These are phyloP conservation scores for Morone chrysops DNA, from an alignment of 2,113 vertebrate genomes.

Conservation along the genomic window DNA sequence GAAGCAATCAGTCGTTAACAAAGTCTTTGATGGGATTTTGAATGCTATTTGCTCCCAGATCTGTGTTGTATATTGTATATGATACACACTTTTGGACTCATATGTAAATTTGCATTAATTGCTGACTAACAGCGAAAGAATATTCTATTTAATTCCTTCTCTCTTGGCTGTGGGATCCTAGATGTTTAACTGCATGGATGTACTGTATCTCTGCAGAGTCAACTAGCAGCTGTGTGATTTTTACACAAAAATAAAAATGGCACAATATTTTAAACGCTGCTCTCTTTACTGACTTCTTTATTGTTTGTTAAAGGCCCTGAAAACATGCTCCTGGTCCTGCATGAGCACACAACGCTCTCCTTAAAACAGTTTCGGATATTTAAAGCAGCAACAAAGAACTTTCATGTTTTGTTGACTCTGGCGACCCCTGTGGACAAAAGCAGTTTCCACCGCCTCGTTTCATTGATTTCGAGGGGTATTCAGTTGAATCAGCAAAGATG, in stretches of 20 bases:
- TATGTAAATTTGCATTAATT: constrained; percentile 97
- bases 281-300: constrained; percentile 53
- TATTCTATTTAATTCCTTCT: constrained; percentile 95
- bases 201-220: constrained; percentile 92
- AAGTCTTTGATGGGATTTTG: constrained; percentile 72
- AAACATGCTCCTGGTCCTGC: background rate
- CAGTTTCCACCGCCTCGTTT: no score
- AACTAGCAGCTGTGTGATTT: constrained; percentile 96
- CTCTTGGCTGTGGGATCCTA: constrained; percentile 93
- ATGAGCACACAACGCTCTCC: no score
- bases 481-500: no score
- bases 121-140: constrained; percentile 92
- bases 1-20: constrained; percentile 61
- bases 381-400: background rate
- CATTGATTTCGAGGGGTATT: no score
- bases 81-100: constrained; percentile 93
- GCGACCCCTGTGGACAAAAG: no score
- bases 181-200: constrained; percentile 95
- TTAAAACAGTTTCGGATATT: background rate
- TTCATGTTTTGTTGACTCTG: no score
- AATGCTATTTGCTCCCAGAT: constrained; percentile 76
- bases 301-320: background rate
- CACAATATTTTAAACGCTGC: constrained; percentile 92
- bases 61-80: constrained; percentile 93
- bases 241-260: constrained; percentile 96